phyloP scores from a whole-genome alignment of 2,113 vertebrate genomes.

The Dicentrarchus labrax region DNA sequence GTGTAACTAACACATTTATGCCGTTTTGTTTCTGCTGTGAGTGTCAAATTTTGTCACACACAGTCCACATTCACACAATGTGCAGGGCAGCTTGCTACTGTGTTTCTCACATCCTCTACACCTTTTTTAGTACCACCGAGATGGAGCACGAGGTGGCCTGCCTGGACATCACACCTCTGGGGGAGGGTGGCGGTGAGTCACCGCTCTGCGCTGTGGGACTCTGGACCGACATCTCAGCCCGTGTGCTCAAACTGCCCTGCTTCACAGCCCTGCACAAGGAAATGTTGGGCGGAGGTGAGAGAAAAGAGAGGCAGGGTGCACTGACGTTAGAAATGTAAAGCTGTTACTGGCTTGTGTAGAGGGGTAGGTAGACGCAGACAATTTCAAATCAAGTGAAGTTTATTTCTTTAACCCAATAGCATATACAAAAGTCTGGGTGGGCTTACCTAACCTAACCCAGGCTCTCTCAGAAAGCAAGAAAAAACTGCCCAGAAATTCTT shows the following conservation, averaged over 20 bases:
- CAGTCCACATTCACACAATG: neutral
- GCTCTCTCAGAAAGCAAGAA: neutral
- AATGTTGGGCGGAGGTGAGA: constrained; percentile 98
- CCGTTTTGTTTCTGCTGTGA: neutral
- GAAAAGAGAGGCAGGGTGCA: neutral
- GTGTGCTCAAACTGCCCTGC: constrained; percentile 94
- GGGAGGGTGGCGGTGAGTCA: constrained; percentile 91
- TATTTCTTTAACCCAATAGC: neutral
- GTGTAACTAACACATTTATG: constrained; percentile 15
- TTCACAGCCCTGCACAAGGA: constrained; percentile 97
- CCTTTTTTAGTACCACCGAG: constrained; percentile 88
- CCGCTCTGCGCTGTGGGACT: constrained; percentile 95
- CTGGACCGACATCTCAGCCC: constrained; percentile 98
- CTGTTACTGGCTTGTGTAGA: constrained; percentile 19
- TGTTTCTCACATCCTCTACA: constrained; percentile 14
- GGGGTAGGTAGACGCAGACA: neutral
- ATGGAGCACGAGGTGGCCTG: constrained; percentile 99
- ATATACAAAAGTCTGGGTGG: neutral
- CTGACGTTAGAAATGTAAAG: neutral
- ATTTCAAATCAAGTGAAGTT: neutral
- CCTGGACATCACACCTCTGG: constrained; percentile 96
- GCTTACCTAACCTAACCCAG: neutral
- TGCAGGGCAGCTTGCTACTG: neutral
- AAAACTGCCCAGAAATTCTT: constrained; percentile 4
- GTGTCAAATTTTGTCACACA: neutral